Conservation (phyloP, 2,888 invertebrate genomes). For the Papilio elwesi region DNA sequence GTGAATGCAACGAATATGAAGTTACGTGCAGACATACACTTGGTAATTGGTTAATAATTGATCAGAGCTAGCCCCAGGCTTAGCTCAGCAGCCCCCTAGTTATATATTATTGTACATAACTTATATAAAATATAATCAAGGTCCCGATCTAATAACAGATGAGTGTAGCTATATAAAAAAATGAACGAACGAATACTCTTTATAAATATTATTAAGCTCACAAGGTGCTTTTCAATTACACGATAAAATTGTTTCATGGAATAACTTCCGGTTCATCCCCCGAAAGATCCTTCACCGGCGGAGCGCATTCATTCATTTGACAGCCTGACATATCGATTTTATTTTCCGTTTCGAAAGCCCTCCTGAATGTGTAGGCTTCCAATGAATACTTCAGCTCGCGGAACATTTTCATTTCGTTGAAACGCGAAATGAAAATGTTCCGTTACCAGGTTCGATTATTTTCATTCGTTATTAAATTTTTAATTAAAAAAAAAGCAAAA, state of each 20-base stretch:
- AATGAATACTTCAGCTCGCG: constrained; percentile 7
- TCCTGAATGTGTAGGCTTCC: constrained; percentile 13
- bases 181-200: neutral
- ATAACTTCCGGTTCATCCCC: neutral
- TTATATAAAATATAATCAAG: too few relatives aligned
- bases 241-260: constrained; percentile 10
- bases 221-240: neutral
- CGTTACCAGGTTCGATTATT: neutral
- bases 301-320: neutral
- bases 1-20: too few relatives aligned
- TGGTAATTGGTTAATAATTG: too few relatives aligned
- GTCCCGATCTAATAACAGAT: too few relatives aligned
- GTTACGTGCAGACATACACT: too few relatives aligned
- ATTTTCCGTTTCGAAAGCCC: constrained; percentile 17
- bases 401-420: constrained; percentile 2
- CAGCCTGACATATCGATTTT: constrained; percentile 5
- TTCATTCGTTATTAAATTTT: neutral
- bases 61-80: too few relatives aligned
- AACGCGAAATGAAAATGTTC: neutral
- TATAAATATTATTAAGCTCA: neutral
- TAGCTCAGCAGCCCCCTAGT: too few relatives aligned
- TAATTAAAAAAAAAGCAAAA: neutral
- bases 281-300: neutral
- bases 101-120: too few relatives aligned
- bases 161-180: too few relatives aligned